phyloP scores from a whole-genome alignment of 2,113 vertebrate species.

The Zapus hudsonius region DNA sequence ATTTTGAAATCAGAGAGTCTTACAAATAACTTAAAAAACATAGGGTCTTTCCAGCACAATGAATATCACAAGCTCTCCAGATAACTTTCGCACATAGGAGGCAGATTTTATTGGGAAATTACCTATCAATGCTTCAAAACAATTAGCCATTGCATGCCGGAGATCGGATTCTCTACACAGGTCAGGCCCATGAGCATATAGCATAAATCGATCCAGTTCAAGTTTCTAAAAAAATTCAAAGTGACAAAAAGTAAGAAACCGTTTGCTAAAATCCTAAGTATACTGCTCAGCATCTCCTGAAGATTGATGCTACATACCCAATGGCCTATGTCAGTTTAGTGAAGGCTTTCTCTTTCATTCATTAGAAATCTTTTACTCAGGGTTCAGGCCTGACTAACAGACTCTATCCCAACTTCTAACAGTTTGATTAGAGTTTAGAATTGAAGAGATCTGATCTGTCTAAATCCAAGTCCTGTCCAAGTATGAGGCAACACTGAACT shows the following conservation, averaged over 20 bases:
- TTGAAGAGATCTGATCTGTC: background rate
- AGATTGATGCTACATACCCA: background rate
- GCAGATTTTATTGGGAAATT: slow-evolving; percentile 68
- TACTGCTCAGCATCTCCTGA: background rate
- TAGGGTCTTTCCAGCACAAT: background rate
- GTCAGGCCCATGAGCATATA: slow-evolving; percentile 98
- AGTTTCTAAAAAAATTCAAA: slow-evolving; percentile 91
- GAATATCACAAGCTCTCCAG: slow-evolving; percentile 21
- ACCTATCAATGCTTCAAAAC: slow-evolving; percentile 99
- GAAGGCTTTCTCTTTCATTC: background rate
- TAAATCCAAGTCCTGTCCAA: slow-evolving; percentile 13
- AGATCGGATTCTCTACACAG: slow-evolving; percentile 98
- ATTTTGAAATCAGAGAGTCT: slow-evolving; percentile 43
- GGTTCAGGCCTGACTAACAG: background rate
- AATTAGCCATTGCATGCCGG: slow-evolving; percentile 99
- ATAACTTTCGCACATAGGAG: background rate
- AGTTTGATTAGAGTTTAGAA: background rate
- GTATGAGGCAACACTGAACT: background rate
- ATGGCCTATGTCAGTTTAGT: background rate
- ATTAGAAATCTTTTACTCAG: background rate
- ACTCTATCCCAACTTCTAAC: background rate
- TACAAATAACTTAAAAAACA: slow-evolving; percentile 47
- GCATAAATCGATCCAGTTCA: slow-evolving; percentile 98
- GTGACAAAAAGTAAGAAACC: slow-evolving; percentile 19
- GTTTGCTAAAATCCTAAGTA: slow-evolving; percentile 27